phyloP scores from a whole-genome alignment of 2,888 invertebrate species.

The Melangyna quadrimaculata region DNA sequence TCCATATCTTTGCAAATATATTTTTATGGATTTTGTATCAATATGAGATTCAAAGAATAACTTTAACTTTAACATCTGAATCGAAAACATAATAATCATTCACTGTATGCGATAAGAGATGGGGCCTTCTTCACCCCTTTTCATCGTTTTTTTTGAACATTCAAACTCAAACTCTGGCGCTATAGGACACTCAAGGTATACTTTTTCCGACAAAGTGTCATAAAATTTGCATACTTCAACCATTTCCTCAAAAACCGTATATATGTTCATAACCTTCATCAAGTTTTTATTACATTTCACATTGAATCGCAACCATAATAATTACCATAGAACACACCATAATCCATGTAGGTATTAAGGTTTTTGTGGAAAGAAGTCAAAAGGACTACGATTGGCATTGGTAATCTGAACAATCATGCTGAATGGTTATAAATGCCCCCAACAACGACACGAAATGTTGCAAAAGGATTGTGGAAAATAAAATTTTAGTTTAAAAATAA shows the following conservation, averaged over 20 bases:
- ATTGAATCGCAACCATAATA: constrained; percentile 50
- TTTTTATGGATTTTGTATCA: neutral
- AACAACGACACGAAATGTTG: neutral
- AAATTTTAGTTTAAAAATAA: neutral
- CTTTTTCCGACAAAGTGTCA: constrained; percentile 36
- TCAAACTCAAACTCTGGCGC: constrained; percentile 25
- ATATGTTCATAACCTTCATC: constrained; percentile 54
- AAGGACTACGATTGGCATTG: constrained; percentile 20
- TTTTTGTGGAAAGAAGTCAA: constrained; percentile 11
- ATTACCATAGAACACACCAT: constrained; percentile 51
- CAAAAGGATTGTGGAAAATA: constrained; percentile 1
- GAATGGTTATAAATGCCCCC: constrained; percentile 24
- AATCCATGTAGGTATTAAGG: constrained; percentile 37
- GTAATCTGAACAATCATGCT: constrained; percentile 23
- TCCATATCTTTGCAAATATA: neutral
- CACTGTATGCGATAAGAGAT: neutral
- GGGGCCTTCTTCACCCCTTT: neutral
- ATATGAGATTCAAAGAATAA: constrained; percentile 11
- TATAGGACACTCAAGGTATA: constrained; percentile 24
- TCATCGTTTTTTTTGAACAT: constrained; percentile 9
- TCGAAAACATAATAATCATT: constrained; percentile 28
- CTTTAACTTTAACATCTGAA: neutral
- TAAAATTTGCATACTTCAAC: constrained; percentile 56
- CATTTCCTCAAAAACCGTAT: constrained; percentile 27
- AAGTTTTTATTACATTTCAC: constrained; percentile 42